phyloP scores from a whole-genome alignment of 2,888 invertebrate species.

The Margaritifera margaritifera region DNA sequence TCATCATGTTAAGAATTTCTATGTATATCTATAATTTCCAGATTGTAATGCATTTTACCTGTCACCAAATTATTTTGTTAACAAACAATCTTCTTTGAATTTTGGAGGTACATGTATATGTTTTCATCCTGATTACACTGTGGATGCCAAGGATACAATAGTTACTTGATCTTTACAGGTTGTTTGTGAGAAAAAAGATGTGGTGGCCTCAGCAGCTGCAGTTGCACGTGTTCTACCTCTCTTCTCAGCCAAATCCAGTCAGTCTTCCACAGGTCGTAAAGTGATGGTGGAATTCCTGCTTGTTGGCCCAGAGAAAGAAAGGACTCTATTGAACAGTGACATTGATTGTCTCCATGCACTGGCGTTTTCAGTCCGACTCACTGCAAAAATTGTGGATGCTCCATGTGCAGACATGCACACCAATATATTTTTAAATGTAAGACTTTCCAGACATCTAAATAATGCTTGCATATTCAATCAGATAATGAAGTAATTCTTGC shows the following conservation, averaged over 20 bases:
- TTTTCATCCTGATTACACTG: neutral
- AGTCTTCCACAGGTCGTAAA: slow-evolving; percentile 36
- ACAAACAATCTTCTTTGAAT: neutral
- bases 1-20: neutral
- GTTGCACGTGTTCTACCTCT: slow-evolving; percentile 87
- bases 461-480: neutral
- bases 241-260: slow-evolving; percentile 78
- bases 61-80: too few species aligned
- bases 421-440: slow-evolving; percentile 83
- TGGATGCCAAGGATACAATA: neutral
- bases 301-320: slow-evolving; percentile 76
- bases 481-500: neutral
- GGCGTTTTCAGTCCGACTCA: slow-evolving; percentile 78
- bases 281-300: slow-evolving; percentile 73
- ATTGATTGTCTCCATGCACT: slow-evolving; percentile 65
- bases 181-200: slow-evolving; percentile 84
- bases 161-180: slow-evolving; percentile 73
- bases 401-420: slow-evolving; percentile 91
- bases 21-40: neutral
- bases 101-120: neutral
- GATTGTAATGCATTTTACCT: neutral
- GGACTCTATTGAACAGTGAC: slow-evolving; percentile 59
- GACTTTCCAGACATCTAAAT: slow-evolving; percentile 12
- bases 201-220: slow-evolving; percentile 86
- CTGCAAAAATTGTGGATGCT: slow-evolving; percentile 87